Evolutionary conservation across 2,797 vertebrate species (phyloP).

Genomic region (Sebastes steindachneri): DNA sequence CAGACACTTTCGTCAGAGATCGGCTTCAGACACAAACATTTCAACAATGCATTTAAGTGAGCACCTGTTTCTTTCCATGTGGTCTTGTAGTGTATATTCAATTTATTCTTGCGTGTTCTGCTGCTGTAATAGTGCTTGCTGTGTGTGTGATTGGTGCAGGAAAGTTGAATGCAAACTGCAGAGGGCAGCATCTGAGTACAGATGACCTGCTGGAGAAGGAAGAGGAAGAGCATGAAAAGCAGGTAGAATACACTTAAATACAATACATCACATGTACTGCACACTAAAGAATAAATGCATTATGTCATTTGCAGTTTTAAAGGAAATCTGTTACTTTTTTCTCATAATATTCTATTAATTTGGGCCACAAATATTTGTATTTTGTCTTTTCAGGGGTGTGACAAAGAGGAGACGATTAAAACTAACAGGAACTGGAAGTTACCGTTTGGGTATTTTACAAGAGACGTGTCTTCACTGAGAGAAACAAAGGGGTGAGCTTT

Average conservation of each 20-base stretch:
- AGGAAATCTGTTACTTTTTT: neutral
- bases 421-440: slow-evolving; percentile 53
- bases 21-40: slow-evolving; percentile 80
- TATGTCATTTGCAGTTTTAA: neutral
- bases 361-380: neutral
- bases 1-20: slow-evolving; percentile 76
- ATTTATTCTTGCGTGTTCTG: neutral
- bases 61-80: neutral
- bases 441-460: slow-evolving; percentile 58
- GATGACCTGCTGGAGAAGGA: slow-evolving; percentile 27
- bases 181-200: slow-evolving; percentile 56
- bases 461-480: neutral
- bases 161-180: slow-evolving; percentile 29
- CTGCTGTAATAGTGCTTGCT: neutral
- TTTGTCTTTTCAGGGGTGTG: slow-evolving; percentile 46
- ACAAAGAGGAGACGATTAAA: slow-evolving; percentile 12
- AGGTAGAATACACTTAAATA: slow-evolving; percentile 42
- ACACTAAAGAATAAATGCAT: neutral
- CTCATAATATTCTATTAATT: neutral
- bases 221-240: slow-evolving; percentile 22
- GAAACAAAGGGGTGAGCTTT: slow-evolving; percentile 56
- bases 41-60: slow-evolving; percentile 65
- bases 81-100: neutral
- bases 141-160: slow-evolving; percentile 48
- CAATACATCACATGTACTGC: neutral